A percentile compares a stretch with the other conserved stretches of the same genome.
Evolutionary conservation across 1,140 invertebrate genomes (phyloP).

Genomic region (Colletes gigas): DNA sequence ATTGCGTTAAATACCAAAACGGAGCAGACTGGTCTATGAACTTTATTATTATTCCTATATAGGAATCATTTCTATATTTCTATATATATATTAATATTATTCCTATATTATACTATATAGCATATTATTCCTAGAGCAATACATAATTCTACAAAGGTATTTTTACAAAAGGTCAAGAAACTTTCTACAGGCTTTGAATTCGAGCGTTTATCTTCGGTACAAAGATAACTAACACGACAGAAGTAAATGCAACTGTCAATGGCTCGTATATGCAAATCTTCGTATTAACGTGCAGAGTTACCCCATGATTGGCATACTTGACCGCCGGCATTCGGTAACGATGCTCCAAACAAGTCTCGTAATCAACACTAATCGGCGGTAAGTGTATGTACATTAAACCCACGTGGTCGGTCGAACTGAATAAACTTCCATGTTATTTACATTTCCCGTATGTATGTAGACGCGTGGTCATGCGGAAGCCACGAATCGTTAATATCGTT

Average conservation of each 20-base stretch:
- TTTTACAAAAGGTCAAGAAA: no score
- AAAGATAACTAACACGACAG: background rate
- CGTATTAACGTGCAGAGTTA: background rate
- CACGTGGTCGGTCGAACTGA: constrained; percentile 12
- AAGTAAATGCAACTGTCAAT: background rate
- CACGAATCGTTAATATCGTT: background rate
- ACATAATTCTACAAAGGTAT: no score
- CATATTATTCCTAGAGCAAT: no score
- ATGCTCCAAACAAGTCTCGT: background rate
- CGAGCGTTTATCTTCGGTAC: no score
- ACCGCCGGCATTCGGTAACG: no score
- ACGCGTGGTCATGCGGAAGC: background rate
- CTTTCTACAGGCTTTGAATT: background rate
- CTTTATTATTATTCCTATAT: no score
- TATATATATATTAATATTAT: no score
- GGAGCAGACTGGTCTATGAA: background rate
- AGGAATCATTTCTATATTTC: no score
- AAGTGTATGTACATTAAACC: background rate
- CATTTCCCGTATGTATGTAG: background rate
- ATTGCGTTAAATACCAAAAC: background rate
- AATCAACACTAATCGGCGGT: background rate
- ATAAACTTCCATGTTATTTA: background rate
- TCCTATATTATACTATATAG: no score
- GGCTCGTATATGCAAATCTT: background rate
- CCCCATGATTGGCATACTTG: background rate